Evolutionary conservation across 2,888 invertebrate species (phyloP).

Genomic region (Tetheella fluctuosa): DNA sequence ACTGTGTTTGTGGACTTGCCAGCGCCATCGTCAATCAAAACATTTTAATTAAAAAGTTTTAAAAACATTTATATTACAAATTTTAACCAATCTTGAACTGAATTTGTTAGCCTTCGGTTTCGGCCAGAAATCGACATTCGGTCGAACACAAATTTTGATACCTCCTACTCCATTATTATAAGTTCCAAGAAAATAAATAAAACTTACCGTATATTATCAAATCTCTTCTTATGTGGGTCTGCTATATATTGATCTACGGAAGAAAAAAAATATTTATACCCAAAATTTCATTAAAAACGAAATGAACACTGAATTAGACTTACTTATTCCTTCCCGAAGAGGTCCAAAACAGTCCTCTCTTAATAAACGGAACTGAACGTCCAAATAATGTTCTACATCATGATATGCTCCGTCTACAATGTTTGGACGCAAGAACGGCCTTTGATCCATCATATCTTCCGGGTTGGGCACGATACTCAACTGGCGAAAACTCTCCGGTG

Average conservation of each 20-base stretch:
- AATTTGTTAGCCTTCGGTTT: too few relatives aligned
- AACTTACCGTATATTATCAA: constrained; percentile 69
- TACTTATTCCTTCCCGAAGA: constrained; percentile 86
- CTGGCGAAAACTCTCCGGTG: constrained; percentile 64
- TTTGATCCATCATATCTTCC: constrained; percentile 52
- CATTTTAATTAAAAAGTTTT: too few relatives aligned
- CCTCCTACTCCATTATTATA: too few relatives aligned
- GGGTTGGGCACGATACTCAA: constrained; percentile 58
- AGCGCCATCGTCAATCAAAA: too few relatives aligned
- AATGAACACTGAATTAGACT: constrained; percentile 30
- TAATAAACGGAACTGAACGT: constrained; percentile 89
- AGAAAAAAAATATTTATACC: constrained; percentile 15
- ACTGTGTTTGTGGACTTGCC: too few relatives aligned
- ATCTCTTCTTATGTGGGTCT: constrained; percentile 53
- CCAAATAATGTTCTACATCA: constrained; percentile 89
- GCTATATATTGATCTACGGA: constrained; percentile 57
- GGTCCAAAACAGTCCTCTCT: constrained; percentile 92
- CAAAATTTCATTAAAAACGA: background rate
- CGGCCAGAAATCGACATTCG: too few relatives aligned
- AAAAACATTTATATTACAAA: too few relatives aligned
- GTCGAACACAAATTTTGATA: too few relatives aligned
- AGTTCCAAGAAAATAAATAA: too few relatives aligned
- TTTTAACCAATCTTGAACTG: too few relatives aligned
- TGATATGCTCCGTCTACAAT: constrained; percentile 85
- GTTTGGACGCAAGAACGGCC: constrained; percentile 77